Evolutionary conservation across 1,140 invertebrate genomes (phyloP), one percentile per base, ranked within the genome.

Genomic region (Drosophila triauraria): DNA sequence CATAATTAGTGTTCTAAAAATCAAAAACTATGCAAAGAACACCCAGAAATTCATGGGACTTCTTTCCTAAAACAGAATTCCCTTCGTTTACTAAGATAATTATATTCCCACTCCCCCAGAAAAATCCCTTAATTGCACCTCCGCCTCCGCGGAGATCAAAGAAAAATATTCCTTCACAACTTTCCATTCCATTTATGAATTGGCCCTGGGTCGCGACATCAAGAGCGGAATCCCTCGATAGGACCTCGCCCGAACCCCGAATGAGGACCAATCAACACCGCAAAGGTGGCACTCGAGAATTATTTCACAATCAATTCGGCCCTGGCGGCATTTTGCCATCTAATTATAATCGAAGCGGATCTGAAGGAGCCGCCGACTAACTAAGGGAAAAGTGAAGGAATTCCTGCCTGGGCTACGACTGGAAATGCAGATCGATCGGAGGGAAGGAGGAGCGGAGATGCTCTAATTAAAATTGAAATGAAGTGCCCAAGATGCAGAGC

Each of bases 381-480:
- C 71, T 61, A 78, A 82, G 62, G 65, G 44, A 70, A 57, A 62
- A 75, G 62, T 58, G 23, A 56, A 56, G 27, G 48, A 57, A 72
- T 61, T 54, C 42, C 35, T 9, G 48, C 4, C 48, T n/a, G 15
- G 53, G 27, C 40, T 56, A 68, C 69, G 46, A 72, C 50, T 57
- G 50, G 58, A 58, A 82, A 84, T 86, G 78, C 82, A 78, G 63
- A 78, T 78, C 83, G 44, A 25, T 8, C 35, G 32, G 7, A 23
- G 32, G 4, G 6, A 12, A 15, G 4, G 15, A 4, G 50, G 30
- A 54, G 32, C 27, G 56, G 57, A 58, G 63, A 48, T 81, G 84
- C 80, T 88, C 84, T 88, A 88, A 88, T 88, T 90, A 88, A 88
- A 88, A 88, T 88, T 88, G 80, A 84, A 84, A 87, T 87, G 77